A percentile compares a stretch with the other conserved stretches of the same genome.
phyloP scores from a whole-genome alignment of 1,140 invertebrate genomes.

The Halesus radiatus region DNA sequence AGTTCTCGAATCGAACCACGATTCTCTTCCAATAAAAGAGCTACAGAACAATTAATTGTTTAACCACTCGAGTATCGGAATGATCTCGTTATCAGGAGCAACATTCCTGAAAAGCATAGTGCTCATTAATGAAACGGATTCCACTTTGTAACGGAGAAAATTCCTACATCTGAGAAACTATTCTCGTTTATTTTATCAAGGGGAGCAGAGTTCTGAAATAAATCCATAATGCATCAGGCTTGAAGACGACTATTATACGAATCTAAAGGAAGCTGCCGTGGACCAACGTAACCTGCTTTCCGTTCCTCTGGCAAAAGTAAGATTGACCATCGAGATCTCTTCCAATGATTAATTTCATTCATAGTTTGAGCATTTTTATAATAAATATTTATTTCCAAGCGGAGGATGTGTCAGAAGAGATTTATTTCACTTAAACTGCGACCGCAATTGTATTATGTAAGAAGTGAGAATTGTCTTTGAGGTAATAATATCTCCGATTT shows the following conservation, averaged over 20 bases:
- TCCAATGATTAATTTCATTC: too few relatives aligned
- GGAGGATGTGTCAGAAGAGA: too few relatives aligned
- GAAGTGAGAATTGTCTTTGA: too few relatives aligned
- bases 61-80: constrained; percentile 6
- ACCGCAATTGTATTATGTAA: too few relatives aligned
- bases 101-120: constrained; percentile 11
- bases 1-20: too few relatives aligned
- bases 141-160: constrained; percentile 7
- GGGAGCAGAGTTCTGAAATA: constrained; percentile 4
- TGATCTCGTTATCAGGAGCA: background rate
- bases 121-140: constrained; percentile 11
- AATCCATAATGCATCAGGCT: constrained; percentile 17
- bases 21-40: too few relatives aligned
- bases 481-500: too few relatives aligned
- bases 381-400: too few relatives aligned
- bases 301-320: background rate
- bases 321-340: too few relatives aligned
- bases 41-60: too few relatives aligned
- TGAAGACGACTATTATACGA: constrained; percentile 1
- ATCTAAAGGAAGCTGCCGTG: background rate
- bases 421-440: too few relatives aligned
- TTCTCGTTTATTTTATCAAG: constrained; percentile 9
- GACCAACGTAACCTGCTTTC: background rate
- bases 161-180: constrained; percentile 6
- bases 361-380: too few relatives aligned